Evolutionary conservation across 1,140 invertebrate species (phyloP).

Genomic region (Drosophila parabipectinata): DNA sequence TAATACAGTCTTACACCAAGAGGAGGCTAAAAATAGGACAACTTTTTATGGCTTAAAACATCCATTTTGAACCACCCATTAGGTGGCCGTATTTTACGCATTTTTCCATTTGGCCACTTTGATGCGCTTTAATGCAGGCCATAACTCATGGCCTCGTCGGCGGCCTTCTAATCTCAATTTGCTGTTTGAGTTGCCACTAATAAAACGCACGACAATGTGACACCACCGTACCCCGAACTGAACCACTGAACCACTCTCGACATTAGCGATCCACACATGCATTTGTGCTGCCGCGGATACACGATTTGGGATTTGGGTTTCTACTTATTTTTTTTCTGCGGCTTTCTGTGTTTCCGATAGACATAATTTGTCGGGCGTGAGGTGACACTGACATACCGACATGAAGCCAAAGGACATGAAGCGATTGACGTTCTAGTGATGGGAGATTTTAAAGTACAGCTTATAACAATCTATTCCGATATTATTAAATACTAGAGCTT

Average conservation of each 20-base stretch:
- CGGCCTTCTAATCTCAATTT: conserved; percentile 64
- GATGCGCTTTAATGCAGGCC: conserved; percentile 63
- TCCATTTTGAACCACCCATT: conserved; percentile 17
- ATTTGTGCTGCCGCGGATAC: conserved; percentile 39
- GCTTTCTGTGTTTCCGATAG: conserved; percentile 57
- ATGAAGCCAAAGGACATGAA: neutral
- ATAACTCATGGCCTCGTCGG: conserved; percentile 62
- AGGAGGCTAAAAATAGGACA: no score
- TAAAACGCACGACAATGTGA: conserved; percentile 65
- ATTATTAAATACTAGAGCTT: no score
- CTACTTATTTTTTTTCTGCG: neutral
- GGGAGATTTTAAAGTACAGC: neutral
- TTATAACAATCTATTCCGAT: neutral
- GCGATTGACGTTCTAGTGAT: conserved; percentile 7
- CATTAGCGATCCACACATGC: conserved; percentile 29
- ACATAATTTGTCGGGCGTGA: conserved; percentile 47
- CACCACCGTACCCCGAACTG: conserved; percentile 24
- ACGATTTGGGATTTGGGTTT: conserved; percentile 32
- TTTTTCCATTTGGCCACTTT: conserved; percentile 35
- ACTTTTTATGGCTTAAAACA: neutral
- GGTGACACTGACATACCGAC: conserved; percentile 49
- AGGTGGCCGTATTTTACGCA: conserved; percentile 8
- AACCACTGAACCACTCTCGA: conserved; percentile 31
- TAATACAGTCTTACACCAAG: neutral
- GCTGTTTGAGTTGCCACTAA: conserved; percentile 72